These are phyloP conservation scores for Cryptotis parvus DNA, from an alignment of 2,113 vertebrate species.

Conservation along the genomic window DNA sequence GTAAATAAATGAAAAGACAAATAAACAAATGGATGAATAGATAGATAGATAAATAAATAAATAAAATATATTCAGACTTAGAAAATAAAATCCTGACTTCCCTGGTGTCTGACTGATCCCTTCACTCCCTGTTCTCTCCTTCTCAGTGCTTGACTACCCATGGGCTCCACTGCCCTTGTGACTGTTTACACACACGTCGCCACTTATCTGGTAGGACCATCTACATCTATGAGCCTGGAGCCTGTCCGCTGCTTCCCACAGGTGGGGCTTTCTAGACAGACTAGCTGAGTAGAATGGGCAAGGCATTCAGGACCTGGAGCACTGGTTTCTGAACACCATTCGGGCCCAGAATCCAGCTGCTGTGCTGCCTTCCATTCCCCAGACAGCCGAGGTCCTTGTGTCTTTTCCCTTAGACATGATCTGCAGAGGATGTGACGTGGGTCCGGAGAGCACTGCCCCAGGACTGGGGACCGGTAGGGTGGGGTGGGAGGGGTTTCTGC, in stretches of 20 bases:
- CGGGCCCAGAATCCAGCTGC: not conserved
- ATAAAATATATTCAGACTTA: too few relatives aligned
- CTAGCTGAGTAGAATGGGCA: not conserved
- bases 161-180: accelerated
- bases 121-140: too few relatives aligned
- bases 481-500: not conserved
- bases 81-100: too few relatives aligned
- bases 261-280: not conserved
- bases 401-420: accelerated
- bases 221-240: not conserved
- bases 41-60: too few relatives aligned
- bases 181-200: not conserved
- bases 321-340: not conserved
- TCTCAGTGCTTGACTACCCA: not conserved
- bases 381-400: not conserved
- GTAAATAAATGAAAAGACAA: too few relatives aligned
- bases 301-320: not conserved
- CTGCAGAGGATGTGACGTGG: not conserved
- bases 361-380: not conserved
- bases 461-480: too few relatives aligned
- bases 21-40: too few relatives aligned
- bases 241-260: accelerated
- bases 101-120: too few relatives aligned
- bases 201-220: not conserved
- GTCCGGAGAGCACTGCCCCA: not conserved